Base-by-base conservation (phyloP, 2,888 invertebrate species). In the Sinopyrophorus schimmeli region DNA sequence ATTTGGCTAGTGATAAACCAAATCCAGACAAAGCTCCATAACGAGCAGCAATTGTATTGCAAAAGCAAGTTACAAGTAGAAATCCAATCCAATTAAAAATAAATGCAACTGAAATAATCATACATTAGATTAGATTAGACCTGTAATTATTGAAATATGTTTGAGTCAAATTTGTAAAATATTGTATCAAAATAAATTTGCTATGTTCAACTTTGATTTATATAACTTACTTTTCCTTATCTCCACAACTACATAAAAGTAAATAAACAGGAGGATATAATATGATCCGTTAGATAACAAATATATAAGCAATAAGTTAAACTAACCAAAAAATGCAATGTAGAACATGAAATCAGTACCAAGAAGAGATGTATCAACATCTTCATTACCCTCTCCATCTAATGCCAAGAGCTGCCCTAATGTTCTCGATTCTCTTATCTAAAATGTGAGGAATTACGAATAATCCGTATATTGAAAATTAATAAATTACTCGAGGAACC, bases 41-140 rank as follows among this genome's bases (percentile, higher is more conserved):
- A 62, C 93, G 84, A 17, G 91, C 92, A 23, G 94, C 94, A 64
- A 94, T 91, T 37, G 94, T 93, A 73, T 93, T 92, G 68, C 92
- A 92, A 78, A 94, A 91, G 68, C 94, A 95, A 82, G 94, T 89
- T 60, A 93, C 79, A 68, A 93, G 79, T 60, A 95, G 76, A 73
- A 95, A 93, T 7, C 95, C 95, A 69, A 95, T 86, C 94, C 94
- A 95, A 77, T 95, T 95, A 77, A 95, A 94, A 34, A 94, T 82
- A 77, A 95, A 94, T 62, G 94, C 90, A 72, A 93, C 93, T 90
- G 76, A 30, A 77, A 77, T 54, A 41, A 16, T 1, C n/a, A 26
- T 17, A 32, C 14, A n/a, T n/a, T n/a, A n/a, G n/a, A n/a, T n/a
- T n/a, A n/a, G n/a, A n/a, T n/a, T n/a, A n/a, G n/a, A n/a, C n/a